A percentile compares a stretch with the other conserved stretches of the same genome.
Evolutionary conservation across 2,113 vertebrate genomes (phyloP).

Genomic region (Eretmochelys imbricata): DNA sequence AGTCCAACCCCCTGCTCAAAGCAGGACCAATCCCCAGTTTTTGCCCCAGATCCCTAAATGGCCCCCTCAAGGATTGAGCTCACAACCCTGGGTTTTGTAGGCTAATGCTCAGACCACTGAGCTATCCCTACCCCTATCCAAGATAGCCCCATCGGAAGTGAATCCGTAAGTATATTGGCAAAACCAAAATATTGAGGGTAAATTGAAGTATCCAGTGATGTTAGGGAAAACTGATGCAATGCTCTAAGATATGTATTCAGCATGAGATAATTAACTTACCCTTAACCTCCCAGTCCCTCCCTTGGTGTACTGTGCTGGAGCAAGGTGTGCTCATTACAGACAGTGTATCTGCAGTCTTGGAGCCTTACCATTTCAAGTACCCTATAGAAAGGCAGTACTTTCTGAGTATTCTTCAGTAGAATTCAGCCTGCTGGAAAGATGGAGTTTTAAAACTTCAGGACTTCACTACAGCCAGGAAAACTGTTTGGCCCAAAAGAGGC

Average conservation of each 20-base stretch:
- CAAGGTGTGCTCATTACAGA: background rate
- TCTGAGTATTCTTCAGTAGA: background rate
- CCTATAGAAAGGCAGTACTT: background rate
- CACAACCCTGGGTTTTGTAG: no score
- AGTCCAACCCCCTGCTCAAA: no score
- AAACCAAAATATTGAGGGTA: slow-evolving; percentile 26
- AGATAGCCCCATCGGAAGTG: background rate
- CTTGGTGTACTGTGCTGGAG: background rate
- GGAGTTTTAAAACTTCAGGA: background rate
- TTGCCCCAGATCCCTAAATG: no score
- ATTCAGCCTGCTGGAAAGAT: background rate
- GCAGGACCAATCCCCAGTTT: no score
- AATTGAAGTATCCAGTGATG: background rate
- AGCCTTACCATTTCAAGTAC: background rate
- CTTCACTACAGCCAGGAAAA: background rate
- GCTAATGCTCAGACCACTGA: no score
- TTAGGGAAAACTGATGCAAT: background rate
- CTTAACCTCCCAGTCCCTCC: background rate
- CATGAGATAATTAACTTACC: background rate
- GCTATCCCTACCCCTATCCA: background rate
- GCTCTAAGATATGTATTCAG: background rate
- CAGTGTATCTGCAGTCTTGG: background rate
- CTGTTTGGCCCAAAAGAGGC: background rate
- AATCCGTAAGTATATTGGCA: slow-evolving; percentile 42
- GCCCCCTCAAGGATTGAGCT: no score